These are phyloP conservation scores for Lasioglossum pauxillum DNA, from an alignment of 2,888 invertebrate genomes.

Conservation along the genomic window DNA sequence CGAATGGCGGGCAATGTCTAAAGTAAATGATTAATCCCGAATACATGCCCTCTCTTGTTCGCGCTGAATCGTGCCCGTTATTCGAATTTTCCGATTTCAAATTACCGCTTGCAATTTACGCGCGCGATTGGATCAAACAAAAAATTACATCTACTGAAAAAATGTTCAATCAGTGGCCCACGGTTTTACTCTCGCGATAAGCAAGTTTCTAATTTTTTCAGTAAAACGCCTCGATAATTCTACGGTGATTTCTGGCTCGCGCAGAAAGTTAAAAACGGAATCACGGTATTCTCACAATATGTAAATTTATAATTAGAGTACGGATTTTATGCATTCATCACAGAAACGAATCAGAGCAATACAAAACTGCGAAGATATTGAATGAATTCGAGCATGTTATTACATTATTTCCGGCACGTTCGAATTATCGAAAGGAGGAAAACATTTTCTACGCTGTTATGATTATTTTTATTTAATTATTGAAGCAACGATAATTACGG, in stretches of 20 bases:
- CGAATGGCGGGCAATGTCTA: constrained; percentile 34
- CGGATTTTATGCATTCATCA: too few species aligned
- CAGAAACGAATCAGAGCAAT: too few species aligned
- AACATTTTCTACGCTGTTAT: background rate
- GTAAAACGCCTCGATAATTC: background rate
- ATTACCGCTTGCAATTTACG: background rate
- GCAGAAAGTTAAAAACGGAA: too few species aligned
- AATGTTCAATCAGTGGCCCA: background rate
- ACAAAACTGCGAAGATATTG: too few species aligned
- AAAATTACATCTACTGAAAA: background rate
- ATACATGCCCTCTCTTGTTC: background rate
- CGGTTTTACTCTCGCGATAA: background rate
- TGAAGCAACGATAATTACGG: background rate
- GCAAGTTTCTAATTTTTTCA: background rate
- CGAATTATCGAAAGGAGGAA: too few species aligned
- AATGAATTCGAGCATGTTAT: too few species aligned
- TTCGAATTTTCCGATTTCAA: background rate
- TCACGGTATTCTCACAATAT: too few species aligned
- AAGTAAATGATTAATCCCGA: constrained; percentile 55
- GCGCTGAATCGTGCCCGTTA: background rate
- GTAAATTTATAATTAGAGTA: too few species aligned
- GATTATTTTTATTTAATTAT: background rate
- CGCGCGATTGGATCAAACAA: background rate
- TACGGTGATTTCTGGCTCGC: too few species aligned
- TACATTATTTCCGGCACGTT: too few species aligned